Evolutionary conservation across 2,888 invertebrate species (phyloP), one percentile per base, ranked within the genome.

Genomic region (Diachrysia chrysitis): DNA sequence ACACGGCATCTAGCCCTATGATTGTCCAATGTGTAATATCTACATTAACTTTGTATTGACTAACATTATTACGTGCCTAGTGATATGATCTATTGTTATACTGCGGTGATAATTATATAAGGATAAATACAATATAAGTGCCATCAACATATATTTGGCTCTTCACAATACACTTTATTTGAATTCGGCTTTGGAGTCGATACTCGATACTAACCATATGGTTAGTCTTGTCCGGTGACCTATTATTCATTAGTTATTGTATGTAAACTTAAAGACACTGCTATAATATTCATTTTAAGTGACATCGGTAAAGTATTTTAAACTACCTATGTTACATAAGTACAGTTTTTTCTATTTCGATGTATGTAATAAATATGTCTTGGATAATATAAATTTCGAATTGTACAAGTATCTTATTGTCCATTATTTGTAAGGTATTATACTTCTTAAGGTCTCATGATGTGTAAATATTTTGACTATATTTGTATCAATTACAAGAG

Each of bases 381-480:
- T 85, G 78, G 80, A 82, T 88, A 84, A 69, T 85, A 73, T 88
- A 85, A 85, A 86, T 84, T 85, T 85, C 75, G 79, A 82, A 84
- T 82, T 87, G 85, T 86, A 85, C 82, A 84, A 88, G 85, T 87
- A 89, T 87, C 85, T 83, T 85, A 83, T 85, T 90, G 91, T 91
- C 91, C 91, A 91, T 85, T 91, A 91, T 82, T 75, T 76, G 66
- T 90, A 90, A 90, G 90, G 67, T 85, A 83, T 76, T 76, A 70
- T 83, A 80, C 67, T 83, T 84, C 63, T 64, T 87, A 84, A 84
- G 83, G 80, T 83, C 75, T 79, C 73, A 72, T 84, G 83, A 84
- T 64, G 64, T 91, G 90, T 91, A 91, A 88, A 90, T 91, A 91
- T 79, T 85, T 88, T 83, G 81, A 78, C 81, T 82, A 86, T 84